Percentiles rank a stretch among this genome's conserved stretches.
phyloP scores from a whole-genome alignment of 2,797 vertebrate genomes.

The Notoglanidium macrostoma region DNA sequence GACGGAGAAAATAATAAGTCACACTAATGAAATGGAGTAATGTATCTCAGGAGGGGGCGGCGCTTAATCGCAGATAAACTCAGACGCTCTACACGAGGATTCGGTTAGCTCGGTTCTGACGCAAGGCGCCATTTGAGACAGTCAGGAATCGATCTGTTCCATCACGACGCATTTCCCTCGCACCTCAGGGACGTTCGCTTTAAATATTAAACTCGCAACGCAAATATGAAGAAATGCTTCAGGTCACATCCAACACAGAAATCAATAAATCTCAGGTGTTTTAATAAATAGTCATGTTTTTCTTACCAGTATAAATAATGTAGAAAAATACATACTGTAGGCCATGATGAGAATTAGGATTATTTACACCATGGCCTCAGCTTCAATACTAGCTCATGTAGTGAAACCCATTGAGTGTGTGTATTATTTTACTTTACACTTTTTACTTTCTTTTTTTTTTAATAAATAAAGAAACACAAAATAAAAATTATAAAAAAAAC shows the following conservation, averaged over 20 bases:
- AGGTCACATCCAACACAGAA: background rate
- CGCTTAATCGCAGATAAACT: background rate
- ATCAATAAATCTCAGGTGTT: background rate
- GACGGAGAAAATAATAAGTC: conserved; percentile 1
- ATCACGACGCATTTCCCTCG: background rate
- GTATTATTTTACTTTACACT: too few relatives aligned
- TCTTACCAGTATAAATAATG: background rate
- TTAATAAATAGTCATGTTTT: background rate
- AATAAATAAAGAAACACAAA: too few relatives aligned
- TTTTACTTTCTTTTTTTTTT: too few relatives aligned
- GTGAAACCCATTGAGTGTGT: background rate
- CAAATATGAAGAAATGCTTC: background rate
- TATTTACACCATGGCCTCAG: background rate
- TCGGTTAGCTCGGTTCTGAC: background rate
- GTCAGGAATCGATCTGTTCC: background rate
- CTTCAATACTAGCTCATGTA: too few relatives aligned
- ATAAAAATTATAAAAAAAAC: too few relatives aligned
- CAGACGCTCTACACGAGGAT: background rate
- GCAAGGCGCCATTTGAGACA: background rate
- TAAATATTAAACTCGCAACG: background rate
- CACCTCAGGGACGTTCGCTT: background rate
- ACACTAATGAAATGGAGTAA: background rate
- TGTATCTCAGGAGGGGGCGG: background rate
- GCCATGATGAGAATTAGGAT: background rate
- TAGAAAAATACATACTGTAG: background rate